These are phyloP conservation scores for Lasiurus borealis DNA, from an alignment of 2,113 vertebrate genomes.

Conservation along the genomic window DNA sequence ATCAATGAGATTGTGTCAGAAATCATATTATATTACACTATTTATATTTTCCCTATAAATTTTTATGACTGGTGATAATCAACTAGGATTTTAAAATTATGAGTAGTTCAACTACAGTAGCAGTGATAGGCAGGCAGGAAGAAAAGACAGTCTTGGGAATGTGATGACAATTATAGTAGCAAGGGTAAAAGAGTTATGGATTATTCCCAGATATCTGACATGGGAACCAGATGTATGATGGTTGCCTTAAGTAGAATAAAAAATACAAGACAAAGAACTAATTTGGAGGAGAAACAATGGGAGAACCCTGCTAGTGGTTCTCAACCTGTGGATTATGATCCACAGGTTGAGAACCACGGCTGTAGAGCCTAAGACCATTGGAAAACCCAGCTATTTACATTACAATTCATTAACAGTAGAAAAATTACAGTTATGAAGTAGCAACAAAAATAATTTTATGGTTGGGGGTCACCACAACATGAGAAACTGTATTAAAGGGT, in stretches of 20 bases:
- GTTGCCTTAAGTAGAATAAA: neutral
- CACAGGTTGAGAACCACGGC: no score
- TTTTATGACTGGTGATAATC: neutral
- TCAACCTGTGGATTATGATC: no score
- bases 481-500: no score
- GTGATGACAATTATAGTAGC: neutral
- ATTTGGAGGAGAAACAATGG: neutral
- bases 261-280: neutral
- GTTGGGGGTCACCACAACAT: no score
- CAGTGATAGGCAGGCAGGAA: neutral
- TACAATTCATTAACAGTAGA: no score
- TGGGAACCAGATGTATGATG: neutral
- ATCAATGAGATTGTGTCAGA: neutral
- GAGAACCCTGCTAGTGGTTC: neutral
- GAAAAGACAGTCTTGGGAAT: slow-evolving; percentile 10
- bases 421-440: no score
- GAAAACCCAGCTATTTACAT: neutral
- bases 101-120: neutral
- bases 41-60: neutral
- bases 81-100: neutral
- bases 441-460: no score
- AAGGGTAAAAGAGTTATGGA: neutral
- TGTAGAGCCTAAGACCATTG: neutral
- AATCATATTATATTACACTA: neutral
- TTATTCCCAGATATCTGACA: neutral